Evolutionary conservation across 1,140 invertebrate genomes (phyloP), one percentile per base, ranked within the genome.

Genomic region (Pogonomyrmex californicus): DNA sequence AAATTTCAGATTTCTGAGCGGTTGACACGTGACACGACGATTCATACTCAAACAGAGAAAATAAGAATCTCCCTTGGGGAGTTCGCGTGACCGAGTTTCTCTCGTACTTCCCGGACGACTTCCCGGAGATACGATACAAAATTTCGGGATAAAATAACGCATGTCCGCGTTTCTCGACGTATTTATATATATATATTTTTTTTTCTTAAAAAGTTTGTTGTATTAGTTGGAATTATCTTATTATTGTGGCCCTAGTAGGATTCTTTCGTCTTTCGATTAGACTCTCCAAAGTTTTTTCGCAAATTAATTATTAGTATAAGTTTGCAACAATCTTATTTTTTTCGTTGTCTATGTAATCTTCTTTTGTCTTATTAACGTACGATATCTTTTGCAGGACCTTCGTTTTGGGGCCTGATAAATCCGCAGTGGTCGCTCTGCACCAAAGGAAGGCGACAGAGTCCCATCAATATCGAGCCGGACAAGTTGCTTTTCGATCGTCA

Each of bases 321-420:
- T 33, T 60, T 10, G 7, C 14, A 36, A 4, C 1, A 23, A 23
- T 65, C 1, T 17, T 36, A n/a, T 49, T 33, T 60, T 60, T 54
- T 23, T 56, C 14, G 4, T 6, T 54, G 10, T 54, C 17, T 36
- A 6, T 7, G 17, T 23, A 23, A 23, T 23, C 23, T 70, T 12
- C 33, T 62, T 6, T 68, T 68, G 10, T 1, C n/a, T 17, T 49
- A 60, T 23, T 85, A 12, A 49, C 1, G 54, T 49, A 12, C 23
- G 14, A 51, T 7, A 47, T 89, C 93, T 88, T 54, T 89, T 87
- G n/a, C 96, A 99, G 99, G 99, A 95, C 98, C 99, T 54, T 97
- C 97, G 76, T 99, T 99, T 96, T 99, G 99, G 99, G 99, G 99
- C 60, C 96, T 99, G 81, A 98, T 99, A 94, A 99, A 99, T 96